These are phyloP conservation scores for Lasioglossum lativentre DNA, from an alignment of 2,888 invertebrate genomes.

Conservation along the genomic window DNA sequence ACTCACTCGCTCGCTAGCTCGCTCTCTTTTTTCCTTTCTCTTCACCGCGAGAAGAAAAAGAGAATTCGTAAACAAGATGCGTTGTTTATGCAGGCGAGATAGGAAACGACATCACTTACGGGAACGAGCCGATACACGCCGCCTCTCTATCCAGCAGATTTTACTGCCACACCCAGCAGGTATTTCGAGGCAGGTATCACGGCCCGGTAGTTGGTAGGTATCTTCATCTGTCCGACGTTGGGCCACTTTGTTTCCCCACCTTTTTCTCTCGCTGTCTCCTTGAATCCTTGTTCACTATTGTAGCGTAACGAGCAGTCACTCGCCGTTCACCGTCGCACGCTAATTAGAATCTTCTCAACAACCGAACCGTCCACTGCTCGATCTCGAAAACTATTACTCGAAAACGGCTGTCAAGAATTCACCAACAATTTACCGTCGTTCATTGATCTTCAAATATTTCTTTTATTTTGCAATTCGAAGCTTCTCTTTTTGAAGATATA, in stretches of 20 bases:
- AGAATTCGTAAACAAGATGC: slow-evolving; percentile 14
- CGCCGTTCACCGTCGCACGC: slow-evolving; percentile 22
- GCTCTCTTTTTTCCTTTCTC: neutral
- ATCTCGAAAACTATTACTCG: neutral
- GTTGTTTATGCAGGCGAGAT: slow-evolving; percentile 27
- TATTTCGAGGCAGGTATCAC: slow-evolving; percentile 53
- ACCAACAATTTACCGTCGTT: too few species aligned
- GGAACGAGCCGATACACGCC: slow-evolving; percentile 34
- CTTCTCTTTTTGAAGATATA: neutral
- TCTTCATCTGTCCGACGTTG: slow-evolving; percentile 43
- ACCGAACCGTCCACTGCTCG: neutral
- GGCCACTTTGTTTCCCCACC: slow-evolving; percentile 38
- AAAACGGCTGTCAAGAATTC: too few species aligned
- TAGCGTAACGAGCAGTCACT: slow-evolving; percentile 24
- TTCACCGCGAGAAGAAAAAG: neutral
- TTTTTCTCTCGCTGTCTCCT: slow-evolving; percentile 7
- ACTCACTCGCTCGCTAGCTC: neutral
- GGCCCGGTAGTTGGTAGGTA: slow-evolving; percentile 43
- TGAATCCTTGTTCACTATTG: slow-evolving; percentile 5
- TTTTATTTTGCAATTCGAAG: neutral
- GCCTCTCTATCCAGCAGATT: slow-evolving; percentile 40
- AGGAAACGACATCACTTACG: slow-evolving; percentile 17
- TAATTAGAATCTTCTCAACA: slow-evolving; percentile 44
- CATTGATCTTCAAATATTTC: neutral
- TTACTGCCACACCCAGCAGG: slow-evolving; percentile 62